Conservation (phyloP, 2,797 vertebrate genomes). For the Peromyscus attwateri region DNA sequence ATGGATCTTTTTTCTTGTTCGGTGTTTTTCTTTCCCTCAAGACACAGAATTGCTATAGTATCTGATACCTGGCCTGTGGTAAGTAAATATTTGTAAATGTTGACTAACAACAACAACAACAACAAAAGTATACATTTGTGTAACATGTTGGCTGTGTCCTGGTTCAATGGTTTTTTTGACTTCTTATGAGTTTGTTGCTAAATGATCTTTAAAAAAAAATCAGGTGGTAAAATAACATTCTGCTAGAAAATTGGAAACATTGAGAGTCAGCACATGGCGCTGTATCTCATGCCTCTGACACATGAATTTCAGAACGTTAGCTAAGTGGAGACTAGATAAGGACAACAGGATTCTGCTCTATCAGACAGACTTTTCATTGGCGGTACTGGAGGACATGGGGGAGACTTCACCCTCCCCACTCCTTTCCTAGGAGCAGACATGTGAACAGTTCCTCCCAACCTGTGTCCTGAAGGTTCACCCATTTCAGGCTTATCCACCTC, state of each 20-base stretch:
- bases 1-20: background rate
- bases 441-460: background rate
- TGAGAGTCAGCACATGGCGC: background rate
- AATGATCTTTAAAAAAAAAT: constrained; percentile 31
- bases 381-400: background rate
- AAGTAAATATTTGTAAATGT: constrained; percentile 6
- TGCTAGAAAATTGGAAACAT: background rate
- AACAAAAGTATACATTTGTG: background rate
- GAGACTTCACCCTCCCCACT: background rate
- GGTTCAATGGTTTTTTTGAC: constrained; percentile 7
- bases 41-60: background rate
- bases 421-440: background rate
- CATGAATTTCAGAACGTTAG: background rate
- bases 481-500: background rate
- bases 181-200: constrained; percentile 39
- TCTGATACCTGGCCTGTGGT: background rate
- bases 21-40: background rate
- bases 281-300: background rate
- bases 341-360: background rate
- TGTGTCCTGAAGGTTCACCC: background rate
- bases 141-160: background rate
- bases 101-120: background rate
- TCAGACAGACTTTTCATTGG: background rate
- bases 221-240: background rate
- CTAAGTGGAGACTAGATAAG: background rate